Base-by-base conservation (phyloP, 2,888 invertebrate genomes). In the Andrena flavipes region DNA sequence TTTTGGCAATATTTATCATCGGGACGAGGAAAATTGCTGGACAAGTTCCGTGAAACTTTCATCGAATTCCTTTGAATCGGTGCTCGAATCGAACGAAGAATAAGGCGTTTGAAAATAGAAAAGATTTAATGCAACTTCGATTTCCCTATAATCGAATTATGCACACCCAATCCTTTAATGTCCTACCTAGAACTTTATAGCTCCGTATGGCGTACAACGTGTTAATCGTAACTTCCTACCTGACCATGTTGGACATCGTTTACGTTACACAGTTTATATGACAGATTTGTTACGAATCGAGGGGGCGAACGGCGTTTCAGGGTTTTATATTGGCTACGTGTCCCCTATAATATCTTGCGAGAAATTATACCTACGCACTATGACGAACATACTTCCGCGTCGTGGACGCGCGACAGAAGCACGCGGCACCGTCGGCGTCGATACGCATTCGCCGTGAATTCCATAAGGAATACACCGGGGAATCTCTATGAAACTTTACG, bases 361-460 rank as follows among this genome's bases (percentile, higher is more conserved):
- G 65, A 20, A 56, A 64, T 64, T 62, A 29, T 33, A 42, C n/a
- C n/a, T n/a, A n/a, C 29, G 23, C 76, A 33, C 30, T 49, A 10
- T 33, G 10, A 16, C 16, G 51, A 77, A 48, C 59, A 69, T 33
- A 54, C 51, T 51, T 30, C 56, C 51, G 70, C 51, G 62, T 63
- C 49, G 26, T 20, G 20, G 59, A 69, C 35, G 64, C n/a, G 30
- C 26, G 65, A 29, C 51, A 60, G 59, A 72, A 73, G 64, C 29
- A 49, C 62, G 51, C 69, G 26, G 72, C 51, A 48, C 20, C 54
- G 77, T 76, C 68, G 33, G 23, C 49, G 77, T 74, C 68, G 84
- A 86, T 84, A 77, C 30, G 62, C 74, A 79, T 81, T 79, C 65
- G 79, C 23, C 42, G 75, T 29, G 84, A 84, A 85, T 85, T 84